These are phyloP conservation scores for Dysdera silvatica DNA, from an alignment of 1,140 invertebrate genomes.

Conservation along the genomic window DNA sequence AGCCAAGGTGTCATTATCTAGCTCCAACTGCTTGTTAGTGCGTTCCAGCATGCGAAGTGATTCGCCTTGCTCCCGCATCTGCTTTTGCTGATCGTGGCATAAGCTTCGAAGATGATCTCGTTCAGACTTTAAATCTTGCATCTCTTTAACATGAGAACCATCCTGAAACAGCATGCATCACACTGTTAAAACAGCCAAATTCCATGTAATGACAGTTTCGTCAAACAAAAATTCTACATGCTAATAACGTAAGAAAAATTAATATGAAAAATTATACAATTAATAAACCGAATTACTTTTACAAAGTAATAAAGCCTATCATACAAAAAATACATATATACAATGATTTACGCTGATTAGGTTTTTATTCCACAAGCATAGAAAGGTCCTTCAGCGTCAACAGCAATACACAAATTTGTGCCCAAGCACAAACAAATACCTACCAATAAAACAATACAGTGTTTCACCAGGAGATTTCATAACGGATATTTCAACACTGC, in stretches of 20 bases:
- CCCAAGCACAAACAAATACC: too few relatives aligned
- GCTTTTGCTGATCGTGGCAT: slow-evolving; percentile 26
- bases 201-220: too few relatives aligned
- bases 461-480: too few relatives aligned
- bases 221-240: too few relatives aligned
- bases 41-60: slow-evolving; percentile 19
- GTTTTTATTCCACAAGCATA: too few relatives aligned
- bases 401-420: too few relatives aligned
- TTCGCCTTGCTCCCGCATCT: slow-evolving; percentile 21
- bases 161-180: neutral
- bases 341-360: too few relatives aligned
- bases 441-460: too few relatives aligned
- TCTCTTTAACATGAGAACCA: slow-evolving; percentile 19
- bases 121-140: slow-evolving; percentile 14
- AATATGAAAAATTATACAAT: neutral
- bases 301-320: neutral
- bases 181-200: too few relatives aligned
- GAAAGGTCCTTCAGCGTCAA: too few relatives aligned
- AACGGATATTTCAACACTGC: too few relatives aligned
- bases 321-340: too few relatives aligned
- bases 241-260: neutral
- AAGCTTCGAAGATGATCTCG: slow-evolving; percentile 3
- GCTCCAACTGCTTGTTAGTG: slow-evolving; percentile 29
- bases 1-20: slow-evolving; percentile 33
- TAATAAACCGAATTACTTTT: neutral